These are phyloP conservation scores for Anadara kagoshimensis DNA, from an alignment of 1,140 invertebrate genomes.

Conservation along the genomic window DNA sequence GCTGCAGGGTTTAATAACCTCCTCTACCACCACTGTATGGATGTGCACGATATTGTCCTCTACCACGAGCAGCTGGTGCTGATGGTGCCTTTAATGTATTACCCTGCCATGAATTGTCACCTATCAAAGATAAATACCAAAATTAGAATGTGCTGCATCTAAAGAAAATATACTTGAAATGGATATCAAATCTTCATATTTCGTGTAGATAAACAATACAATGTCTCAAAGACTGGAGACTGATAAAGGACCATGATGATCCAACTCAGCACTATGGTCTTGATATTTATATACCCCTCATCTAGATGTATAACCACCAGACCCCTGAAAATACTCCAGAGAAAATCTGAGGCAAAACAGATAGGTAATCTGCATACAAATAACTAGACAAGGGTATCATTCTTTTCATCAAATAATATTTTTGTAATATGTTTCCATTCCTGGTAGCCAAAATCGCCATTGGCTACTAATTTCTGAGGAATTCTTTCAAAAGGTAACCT, in stretches of 20 bases:
- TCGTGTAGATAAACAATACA: background rate
- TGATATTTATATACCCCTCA: constrained; percentile 4
- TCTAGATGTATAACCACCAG: background rate
- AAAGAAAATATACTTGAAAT: background rate
- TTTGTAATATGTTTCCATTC: too few species aligned
- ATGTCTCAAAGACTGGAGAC: constrained; percentile 25
- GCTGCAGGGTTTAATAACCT: constrained; percentile 47
- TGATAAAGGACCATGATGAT: background rate
- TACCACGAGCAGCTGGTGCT: constrained; percentile 25
- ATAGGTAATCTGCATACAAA: too few species aligned
- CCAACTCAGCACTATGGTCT: constrained; percentile 19
- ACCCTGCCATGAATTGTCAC: constrained; percentile 10
- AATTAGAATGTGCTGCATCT: background rate
- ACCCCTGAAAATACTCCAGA: too few species aligned
- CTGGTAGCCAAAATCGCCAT: too few species aligned
- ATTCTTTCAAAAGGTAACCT: too few species aligned
- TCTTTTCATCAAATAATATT: too few species aligned
- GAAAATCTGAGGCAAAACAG: too few species aligned
- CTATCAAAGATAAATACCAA: background rate
- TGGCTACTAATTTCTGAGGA: too few species aligned
- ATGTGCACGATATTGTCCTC: constrained; percentile 29
- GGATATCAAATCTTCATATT: background rate
- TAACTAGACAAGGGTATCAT: too few species aligned
- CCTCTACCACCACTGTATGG: constrained; percentile 34
- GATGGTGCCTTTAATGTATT: constrained; percentile 17